phyloP scores from a whole-genome alignment of 2,888 invertebrate species.

The Fragum sueziense region DNA sequence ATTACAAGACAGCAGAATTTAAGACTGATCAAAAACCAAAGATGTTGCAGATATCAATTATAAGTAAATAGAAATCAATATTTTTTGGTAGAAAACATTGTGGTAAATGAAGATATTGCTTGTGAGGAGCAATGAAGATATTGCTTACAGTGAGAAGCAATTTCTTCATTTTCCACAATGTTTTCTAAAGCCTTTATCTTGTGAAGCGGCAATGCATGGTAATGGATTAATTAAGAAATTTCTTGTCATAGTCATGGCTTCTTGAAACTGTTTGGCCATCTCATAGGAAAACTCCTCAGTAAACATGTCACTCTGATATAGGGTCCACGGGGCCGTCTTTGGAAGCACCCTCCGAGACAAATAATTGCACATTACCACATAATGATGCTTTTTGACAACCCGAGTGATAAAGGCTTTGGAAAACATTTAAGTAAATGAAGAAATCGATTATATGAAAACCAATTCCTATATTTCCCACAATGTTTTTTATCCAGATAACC shows the following conservation, averaged over 20 bases:
- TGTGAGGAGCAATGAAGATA: too few relatives aligned
- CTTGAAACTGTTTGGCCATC: conserved; percentile 88
- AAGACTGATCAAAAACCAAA: not conserved
- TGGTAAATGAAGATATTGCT: too few relatives aligned
- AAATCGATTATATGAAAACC: not conserved
- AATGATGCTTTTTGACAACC: too few relatives aligned
- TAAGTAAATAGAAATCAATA: not conserved
- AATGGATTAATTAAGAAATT: too few relatives aligned
- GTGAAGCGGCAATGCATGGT: too few relatives aligned
- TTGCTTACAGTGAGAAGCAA: too few relatives aligned
- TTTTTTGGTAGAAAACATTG: not conserved
- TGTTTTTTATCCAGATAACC: too few relatives aligned
- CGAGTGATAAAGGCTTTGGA: too few relatives aligned
- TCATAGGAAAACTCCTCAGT: conserved; percentile 83
- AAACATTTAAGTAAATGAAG: not conserved
- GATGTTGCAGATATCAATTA: not conserved
- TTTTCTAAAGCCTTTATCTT: too few relatives aligned
- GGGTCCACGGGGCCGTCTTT: conserved; percentile 44
- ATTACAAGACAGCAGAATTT: not conserved
- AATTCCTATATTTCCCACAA: not conserved
- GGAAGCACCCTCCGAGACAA: conserved; percentile 10
- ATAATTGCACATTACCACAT: too few relatives aligned
- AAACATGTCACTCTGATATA: conserved; percentile 64
- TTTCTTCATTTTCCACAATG: too few relatives aligned
- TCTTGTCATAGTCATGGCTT: too few relatives aligned